Conservation (phyloP, 2,797 vertebrate species). For the Ispidina lecontei region DNA sequence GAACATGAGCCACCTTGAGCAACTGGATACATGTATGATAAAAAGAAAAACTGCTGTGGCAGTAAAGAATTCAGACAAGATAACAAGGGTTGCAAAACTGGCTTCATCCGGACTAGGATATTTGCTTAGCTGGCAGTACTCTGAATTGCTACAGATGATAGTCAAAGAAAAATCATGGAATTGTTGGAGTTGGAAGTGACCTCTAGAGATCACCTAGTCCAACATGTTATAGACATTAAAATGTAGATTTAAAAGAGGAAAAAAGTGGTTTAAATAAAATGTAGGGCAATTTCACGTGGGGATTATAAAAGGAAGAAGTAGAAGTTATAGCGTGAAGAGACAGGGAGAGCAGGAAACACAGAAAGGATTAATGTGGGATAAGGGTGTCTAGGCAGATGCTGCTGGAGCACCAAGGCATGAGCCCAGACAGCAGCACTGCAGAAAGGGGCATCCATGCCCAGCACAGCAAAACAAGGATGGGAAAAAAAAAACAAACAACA, state of each 20-base stretch:
- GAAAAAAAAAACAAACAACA: neutral
- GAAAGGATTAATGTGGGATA: neutral
- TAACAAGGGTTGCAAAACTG: neutral
- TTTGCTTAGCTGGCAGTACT: neutral
- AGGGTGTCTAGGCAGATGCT: neutral
- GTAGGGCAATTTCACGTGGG: neutral
- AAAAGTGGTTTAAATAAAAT: neutral
- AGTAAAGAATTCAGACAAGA: neutral
- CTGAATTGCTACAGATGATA: neutral
- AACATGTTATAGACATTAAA: neutral
- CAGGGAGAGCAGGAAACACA: neutral
- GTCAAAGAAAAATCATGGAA: neutral
- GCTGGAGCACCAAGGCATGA: neutral
- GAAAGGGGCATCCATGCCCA: neutral
- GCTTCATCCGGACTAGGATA: neutral
- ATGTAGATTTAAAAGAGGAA: neutral
- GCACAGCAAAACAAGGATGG: neutral
- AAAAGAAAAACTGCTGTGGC: neutral
- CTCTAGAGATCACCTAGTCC: too few relatives aligned
- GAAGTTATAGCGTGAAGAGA: neutral
- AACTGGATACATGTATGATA: rapidly evolving
- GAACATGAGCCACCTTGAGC: neutral
- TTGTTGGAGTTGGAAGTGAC: too few relatives aligned
- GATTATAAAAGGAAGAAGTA: neutral
- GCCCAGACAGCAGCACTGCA: neutral